Evolutionary conservation across 2,113 vertebrate species (phyloP), one percentile per base, ranked within the genome.

Genomic region (Psittacus erithacus): DNA sequence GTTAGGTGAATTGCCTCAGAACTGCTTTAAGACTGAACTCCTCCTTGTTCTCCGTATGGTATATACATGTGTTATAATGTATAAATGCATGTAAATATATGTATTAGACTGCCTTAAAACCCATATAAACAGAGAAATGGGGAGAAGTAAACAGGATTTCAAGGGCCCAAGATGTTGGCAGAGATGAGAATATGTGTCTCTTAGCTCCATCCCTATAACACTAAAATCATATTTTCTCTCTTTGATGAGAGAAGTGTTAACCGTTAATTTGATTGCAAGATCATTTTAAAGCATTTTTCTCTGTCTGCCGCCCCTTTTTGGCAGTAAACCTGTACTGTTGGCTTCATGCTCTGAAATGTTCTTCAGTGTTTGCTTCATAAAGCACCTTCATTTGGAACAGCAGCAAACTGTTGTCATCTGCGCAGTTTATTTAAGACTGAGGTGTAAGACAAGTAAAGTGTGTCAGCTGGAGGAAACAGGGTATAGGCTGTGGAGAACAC

Each of bases 391-490:
- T 83, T 23, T 81, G 29, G 92, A 93, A 71, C 20, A 35, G 60
- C 43, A 60, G 43, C 27, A 50, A 77, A 28, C 49, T 55, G n/a
- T 90, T 91, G 64, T 69, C 29, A 27, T 67, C 78, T 60, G 81
- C 35, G 24, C 50, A 47, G 53, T 95, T 96, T 92, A 83, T 93
- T 95, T 78, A 33, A 88, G 65, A 55, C 59, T 62, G 53, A 62
- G 24, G 18, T 92, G 49, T 55, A 86, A 84, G 91, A 91, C 86
- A 93, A 87, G 39, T 13, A 79, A 77, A n/a, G 41, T 0, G 4
- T 57, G 55, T 81, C 71, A 81, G 35, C 24, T 77, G 68, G 41
- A 85, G 44, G 47, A 89, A 79, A 33, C 50, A 49, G 35, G 71
- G 6, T 6, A 2, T 27, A 29, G 47, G n/a, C 67, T 31, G 25